Percentiles rank a stretch among this genome's conserved stretches.
Evolutionary conservation across 1,140 invertebrate genomes (phyloP).

Genomic region (Pseudobourletiella spinata): DNA sequence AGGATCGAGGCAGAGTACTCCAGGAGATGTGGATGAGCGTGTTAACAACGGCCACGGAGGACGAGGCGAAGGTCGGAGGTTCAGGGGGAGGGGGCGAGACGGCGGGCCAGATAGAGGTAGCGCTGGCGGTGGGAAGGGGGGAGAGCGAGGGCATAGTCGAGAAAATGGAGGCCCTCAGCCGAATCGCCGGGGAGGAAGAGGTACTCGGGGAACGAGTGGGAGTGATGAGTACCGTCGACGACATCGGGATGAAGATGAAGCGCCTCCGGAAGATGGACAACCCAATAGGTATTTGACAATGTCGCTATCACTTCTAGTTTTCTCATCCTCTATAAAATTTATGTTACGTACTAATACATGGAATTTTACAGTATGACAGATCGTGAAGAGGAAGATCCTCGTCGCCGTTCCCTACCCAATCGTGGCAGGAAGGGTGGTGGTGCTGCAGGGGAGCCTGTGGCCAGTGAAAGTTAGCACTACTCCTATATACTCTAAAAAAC

Average conservation of each 20-base stretch:
- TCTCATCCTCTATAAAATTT: too few relatives aligned
- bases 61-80: constrained; percentile 18
- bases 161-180: constrained; percentile 15
- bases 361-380: constrained; percentile 11
- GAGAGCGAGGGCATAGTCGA: constrained; percentile 14
- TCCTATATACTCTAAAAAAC: background rate
- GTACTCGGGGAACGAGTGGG: constrained; percentile 10
- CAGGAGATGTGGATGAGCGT: constrained; percentile 28
- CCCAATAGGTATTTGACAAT: constrained; percentile 7
- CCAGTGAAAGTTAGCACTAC: constrained; percentile 15
- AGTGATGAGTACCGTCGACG: constrained; percentile 25
- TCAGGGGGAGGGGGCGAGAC: constrained; percentile 15
- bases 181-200: constrained; percentile 15
- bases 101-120: constrained; percentile 9
- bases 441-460: constrained; percentile 18
- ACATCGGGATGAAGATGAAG: constrained; percentile 18
- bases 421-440: constrained; percentile 16
- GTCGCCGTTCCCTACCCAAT: constrained; percentile 8
- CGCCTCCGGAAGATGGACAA: constrained; percentile 8
- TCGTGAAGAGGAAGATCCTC: constrained; percentile 18
- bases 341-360: background rate
- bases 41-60: constrained; percentile 23
- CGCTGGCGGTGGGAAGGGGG: constrained; percentile 5
- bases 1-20: constrained; percentile 30
- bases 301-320: background rate